Evolutionary conservation across 2,888 invertebrate genomes (phyloP).

Genomic region (Agriopis leucophaearia): DNA sequence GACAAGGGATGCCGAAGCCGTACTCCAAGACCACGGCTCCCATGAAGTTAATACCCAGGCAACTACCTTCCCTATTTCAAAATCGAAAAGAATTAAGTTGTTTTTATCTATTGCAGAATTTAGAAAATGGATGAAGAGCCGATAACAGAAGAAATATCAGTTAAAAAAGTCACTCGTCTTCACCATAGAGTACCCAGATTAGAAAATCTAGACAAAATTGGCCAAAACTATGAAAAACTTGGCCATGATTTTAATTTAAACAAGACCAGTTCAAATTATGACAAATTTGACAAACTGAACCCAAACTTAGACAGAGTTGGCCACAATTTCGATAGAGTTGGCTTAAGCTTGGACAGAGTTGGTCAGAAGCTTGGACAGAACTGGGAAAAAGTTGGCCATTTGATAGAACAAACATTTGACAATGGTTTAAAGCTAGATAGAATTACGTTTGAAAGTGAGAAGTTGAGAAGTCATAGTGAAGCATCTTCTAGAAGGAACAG

Average conservation of each 20-base stretch:
- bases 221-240: slow-evolving; percentile 42
- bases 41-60: too few species aligned
- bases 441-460: slow-evolving; percentile 75
- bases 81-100: background rate
- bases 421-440: slow-evolving; percentile 62
- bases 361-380: slow-evolving; percentile 34
- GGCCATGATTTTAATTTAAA: slow-evolving; percentile 34
- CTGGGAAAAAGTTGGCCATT: slow-evolving; percentile 51
- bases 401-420: slow-evolving; percentile 55
- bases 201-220: slow-evolving; percentile 51
- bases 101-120: slow-evolving; percentile 45
- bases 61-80: too few species aligned
- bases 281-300: slow-evolving; percentile 27
- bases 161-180: slow-evolving; percentile 57
- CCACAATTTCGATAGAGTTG: slow-evolving; percentile 46
- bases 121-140: slow-evolving; percentile 69
- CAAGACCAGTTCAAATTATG: slow-evolving; percentile 19
- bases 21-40: too few species aligned
- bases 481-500: slow-evolving; percentile 78
- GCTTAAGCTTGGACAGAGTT: slow-evolving; percentile 43
- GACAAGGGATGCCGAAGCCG: too few species aligned
- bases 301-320: slow-evolving; percentile 30
- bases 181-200: slow-evolving; percentile 58
- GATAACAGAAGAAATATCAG: slow-evolving; percentile 59
- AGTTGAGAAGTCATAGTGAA: slow-evolving; percentile 70